phyloP scores from a whole-genome alignment of 2,888 invertebrate genomes.

The Stegophylla sp. region DNA sequence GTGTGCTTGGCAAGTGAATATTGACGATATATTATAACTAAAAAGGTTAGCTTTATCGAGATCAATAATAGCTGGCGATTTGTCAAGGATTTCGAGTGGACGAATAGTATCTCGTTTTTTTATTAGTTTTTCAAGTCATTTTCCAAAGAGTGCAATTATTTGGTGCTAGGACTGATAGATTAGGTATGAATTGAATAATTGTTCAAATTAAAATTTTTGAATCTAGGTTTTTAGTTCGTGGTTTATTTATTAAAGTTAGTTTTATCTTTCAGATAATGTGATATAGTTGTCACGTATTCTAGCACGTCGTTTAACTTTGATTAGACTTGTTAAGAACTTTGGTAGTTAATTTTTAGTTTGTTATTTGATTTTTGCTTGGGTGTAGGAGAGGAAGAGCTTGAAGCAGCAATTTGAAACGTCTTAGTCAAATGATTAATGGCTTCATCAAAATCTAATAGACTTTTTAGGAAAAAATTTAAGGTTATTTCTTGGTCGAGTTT shows the following conservation, averaged over 20 bases:
- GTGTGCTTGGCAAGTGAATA: not conserved
- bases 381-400: not conserved
- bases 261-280: too few species aligned
- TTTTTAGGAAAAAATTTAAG: not conserved
- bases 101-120: not conserved
- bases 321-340: not conserved
- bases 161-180: not conserved
- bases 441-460: not conserved
- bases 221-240: too few species aligned
- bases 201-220: not conserved
- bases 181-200: not conserved
- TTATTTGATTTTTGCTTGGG: too few species aligned
- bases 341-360: not conserved
- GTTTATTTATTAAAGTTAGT: too few species aligned
- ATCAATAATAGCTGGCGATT: constrained; percentile 3
- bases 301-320: too few species aligned
- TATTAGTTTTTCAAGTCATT: not conserved
- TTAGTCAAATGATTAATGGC: not conserved
- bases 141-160: constrained; percentile 12
- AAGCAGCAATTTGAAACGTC: not conserved
- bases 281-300: too few species aligned
- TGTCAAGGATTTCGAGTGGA: not conserved
- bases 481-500: not conserved
- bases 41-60: too few species aligned
- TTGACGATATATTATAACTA: too few species aligned